Evolutionary conservation across 23 tunicate species (phyloP).

Genomic region (Trididemnum clinides): DNA sequence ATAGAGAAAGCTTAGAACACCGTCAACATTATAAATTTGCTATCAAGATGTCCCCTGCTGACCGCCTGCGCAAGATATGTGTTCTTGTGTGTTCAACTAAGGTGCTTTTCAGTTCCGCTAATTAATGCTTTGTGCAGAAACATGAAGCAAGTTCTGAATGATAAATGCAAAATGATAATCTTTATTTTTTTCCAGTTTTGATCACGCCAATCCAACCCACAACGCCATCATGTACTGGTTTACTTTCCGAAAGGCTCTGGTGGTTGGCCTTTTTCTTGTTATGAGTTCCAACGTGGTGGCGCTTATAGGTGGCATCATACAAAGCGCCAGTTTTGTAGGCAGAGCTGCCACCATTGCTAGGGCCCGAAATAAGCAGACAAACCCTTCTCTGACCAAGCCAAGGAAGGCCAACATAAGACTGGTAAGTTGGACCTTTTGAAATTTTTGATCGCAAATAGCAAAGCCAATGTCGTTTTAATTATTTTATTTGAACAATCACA

Average conservation of each 20-base stretch:
- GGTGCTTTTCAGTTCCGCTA: too few relatives aligned
- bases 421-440: too few relatives aligned
- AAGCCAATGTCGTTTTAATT: too few relatives aligned
- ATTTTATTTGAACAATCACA: too few relatives aligned
- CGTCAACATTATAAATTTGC: too few relatives aligned
- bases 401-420: too few relatives aligned
- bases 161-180: background rate
- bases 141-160: background rate
- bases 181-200: slow-evolving; percentile 20
- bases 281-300: slow-evolving; percentile 60
- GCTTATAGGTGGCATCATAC: slow-evolving; percentile 59
- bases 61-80: too few relatives aligned
- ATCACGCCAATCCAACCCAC: slow-evolving; percentile 17
- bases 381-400: background rate
- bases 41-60: too few relatives aligned
- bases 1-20: too few relatives aligned
- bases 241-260: slow-evolving; percentile 59
- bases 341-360: slow-evolving; percentile 20
- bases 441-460: too few relatives aligned
- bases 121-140: too few relatives aligned
- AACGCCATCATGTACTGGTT: slow-evolving; percentile 58
- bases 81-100: too few relatives aligned
- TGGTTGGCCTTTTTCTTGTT: slow-evolving; percentile 47
- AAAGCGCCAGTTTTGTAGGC: slow-evolving; percentile 72
- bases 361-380: background rate